Evolutionary conservation across 2,797 vertebrate genomes (phyloP), one percentile per base, ranked within the genome.

Genomic region (Microctenopoma lineatum): DNA sequence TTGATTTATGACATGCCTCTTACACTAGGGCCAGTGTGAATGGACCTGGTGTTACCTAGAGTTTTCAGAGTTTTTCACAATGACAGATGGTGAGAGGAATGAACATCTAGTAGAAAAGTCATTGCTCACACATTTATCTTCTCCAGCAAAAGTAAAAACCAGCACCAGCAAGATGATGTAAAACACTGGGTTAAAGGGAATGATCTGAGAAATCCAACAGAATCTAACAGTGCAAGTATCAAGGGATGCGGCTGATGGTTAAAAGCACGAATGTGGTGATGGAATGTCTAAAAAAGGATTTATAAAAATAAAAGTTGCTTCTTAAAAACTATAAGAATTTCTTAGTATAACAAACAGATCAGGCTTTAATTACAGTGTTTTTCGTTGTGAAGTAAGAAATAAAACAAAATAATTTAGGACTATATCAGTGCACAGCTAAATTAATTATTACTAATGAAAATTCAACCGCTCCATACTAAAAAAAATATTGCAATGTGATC

Each of bases 1-100:
- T 66, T 84, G 83, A 82, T 85, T 82, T 72, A 80, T 64, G 68
- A 59, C 66, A 67, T 2, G 15, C 26, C 34, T 73, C 61, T 41
- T 73, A 53, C 58, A 18, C 54, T 50, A 48, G 0, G 44, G 53
- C 55, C 56, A 46, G 53, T 54, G 29, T 53, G 73, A 69, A 70
- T 12, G 8, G 46, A 71, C 32, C 56, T 63, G 59, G 74, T 69
- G 63, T 73, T 68, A 71, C 32, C 56, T 63, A 62, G 74, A 72
- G 63, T 73, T 68, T 69, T 70, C 21, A 71, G 51, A 64, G 63
- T 46, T 77, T 78, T 60, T 81, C 59, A 56, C 65, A 46, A 41
- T 57, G 16, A 45, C 50, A 74, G 66, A 66, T 59, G 41, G 54
- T 52, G 57, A 66, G 39, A 56, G 36, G 11, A 58, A 60, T 48